Evolutionary conservation across 2,888 invertebrate species (phyloP), one percentile per base, ranked within the genome.

Genomic region (Rotaria macrura): DNA sequence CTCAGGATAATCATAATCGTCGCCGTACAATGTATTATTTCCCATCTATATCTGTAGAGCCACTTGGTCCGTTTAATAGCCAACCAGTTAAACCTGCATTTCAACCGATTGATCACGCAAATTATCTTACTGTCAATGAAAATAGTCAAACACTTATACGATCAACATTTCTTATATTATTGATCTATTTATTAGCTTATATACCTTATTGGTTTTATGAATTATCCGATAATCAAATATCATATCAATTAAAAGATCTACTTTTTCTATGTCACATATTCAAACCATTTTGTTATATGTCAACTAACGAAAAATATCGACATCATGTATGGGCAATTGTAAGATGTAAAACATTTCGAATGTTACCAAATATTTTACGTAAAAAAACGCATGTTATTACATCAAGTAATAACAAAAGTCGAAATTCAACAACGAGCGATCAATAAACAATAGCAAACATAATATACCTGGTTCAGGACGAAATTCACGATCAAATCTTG

Each of bases 211-310:
- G 79, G 79, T 25, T 43, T 2, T 43, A 79, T 79, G 79, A 79
- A 43, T n/a, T 79, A 43, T 43, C 43, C 0, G 2, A 25, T 25
- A 40, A 1, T 12, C 43, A 43, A 79, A 43, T 25, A 9, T 43
- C 10, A 10, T 79, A 25, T n/a, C 38, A 9, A 40, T n/a, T 79
- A 10, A 79, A 79, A n/a, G 79, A 79, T 43, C 25, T 79, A 17
- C n/a, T 38, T 43, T 34, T 79, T 9, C n/a, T 79, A n/a, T 43
- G 43, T 14, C 79, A 79, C 43, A 38, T 43, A n/a, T 4, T 79
- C 17, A 79, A 79, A 79, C 79, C 79, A 43, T 79, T 79, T n/a
- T 79, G 79, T 79, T 79, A 79, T 79, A 43, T 79, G 43, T n/a
- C 14, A 43, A 79, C 79, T 14, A 40, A 79, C n/a, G 43, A 79